These are phyloP conservation scores for Procapra przewalskii DNA, from an alignment of 2,113 vertebrate genomes.

Conservation along the genomic window DNA sequence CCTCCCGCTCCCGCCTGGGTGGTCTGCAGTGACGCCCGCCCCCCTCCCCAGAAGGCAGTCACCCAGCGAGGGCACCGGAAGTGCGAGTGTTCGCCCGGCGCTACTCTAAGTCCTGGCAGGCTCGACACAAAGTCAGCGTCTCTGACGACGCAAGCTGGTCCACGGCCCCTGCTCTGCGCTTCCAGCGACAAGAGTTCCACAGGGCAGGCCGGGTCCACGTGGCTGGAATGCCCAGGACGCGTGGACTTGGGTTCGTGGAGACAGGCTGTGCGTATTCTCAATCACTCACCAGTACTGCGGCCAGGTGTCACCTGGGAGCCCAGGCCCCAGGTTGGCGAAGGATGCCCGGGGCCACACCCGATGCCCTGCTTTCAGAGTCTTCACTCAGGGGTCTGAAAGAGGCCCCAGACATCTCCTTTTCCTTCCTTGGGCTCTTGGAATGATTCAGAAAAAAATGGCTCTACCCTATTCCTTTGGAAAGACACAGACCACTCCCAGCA, in stretches of 20 bases:
- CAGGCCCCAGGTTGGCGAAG: fast-evolving
- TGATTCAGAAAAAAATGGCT: neutral
- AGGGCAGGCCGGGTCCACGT: fast-evolving
- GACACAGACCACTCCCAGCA: fast-evolving
- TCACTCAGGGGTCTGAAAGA: too few relatives aligned
- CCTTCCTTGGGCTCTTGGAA: neutral
- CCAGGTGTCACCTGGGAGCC: too few relatives aligned
- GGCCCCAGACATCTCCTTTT: fast-evolving
- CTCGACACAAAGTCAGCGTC: fast-evolving
- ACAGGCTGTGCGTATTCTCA: fast-evolving
- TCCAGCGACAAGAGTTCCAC: neutral
- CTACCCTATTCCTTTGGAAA: neutral
- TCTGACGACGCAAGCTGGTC: fast-evolving
- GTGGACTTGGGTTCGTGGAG: fast-evolving
- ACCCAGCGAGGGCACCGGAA: fast-evolving
- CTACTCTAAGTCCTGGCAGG: neutral
- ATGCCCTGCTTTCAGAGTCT: fast-evolving
- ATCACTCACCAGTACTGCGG: fast-evolving
- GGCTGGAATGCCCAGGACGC: fast-evolving
- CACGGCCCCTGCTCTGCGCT: fast-evolving
- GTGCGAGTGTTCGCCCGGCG: fast-evolving
- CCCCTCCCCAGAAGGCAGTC: fast-evolving
- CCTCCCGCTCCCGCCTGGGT: fast-evolving
- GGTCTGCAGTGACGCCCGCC: fast-evolving
- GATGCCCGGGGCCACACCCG: fast-evolving